phyloP scores from a whole-genome alignment of 2,113 vertebrate species.

The Grammomys surdaster region DNA sequence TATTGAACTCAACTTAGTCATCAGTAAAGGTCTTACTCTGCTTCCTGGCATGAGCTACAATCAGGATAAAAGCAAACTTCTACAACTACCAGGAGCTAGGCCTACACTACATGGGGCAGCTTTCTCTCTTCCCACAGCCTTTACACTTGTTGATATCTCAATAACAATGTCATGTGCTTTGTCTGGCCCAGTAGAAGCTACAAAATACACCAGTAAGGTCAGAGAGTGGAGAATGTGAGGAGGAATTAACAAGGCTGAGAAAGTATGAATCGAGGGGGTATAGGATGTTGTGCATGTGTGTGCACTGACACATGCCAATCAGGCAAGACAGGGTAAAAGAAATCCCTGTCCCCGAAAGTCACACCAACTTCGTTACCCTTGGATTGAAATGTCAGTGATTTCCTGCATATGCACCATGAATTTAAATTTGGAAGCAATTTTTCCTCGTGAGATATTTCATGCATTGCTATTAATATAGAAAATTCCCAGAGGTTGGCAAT shows the following conservation, averaged over 20 bases:
- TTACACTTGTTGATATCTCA: background rate
- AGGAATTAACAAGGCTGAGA: conserved; percentile 31
- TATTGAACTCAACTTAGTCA: background rate
- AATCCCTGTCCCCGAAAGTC: conserved; percentile 80
- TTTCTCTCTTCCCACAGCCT: background rate
- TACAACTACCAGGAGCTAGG: background rate
- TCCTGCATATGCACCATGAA: conserved; percentile 73
- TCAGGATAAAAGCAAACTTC: conserved; percentile 55
- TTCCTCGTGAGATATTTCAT: conserved; percentile 72
- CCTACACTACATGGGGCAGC: background rate
- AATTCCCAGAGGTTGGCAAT: conserved; percentile 68
- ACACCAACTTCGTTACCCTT: conserved; percentile 63
- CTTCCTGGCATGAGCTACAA: conserved; percentile 35
- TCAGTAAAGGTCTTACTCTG: conserved; percentile 38
- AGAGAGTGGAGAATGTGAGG: background rate
- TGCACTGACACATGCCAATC: conserved; percentile 43
- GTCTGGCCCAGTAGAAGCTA: background rate
- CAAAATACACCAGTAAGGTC: background rate
- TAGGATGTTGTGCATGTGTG: background rate
- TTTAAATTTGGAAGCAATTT: conserved; percentile 80
- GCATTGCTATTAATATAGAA: conserved; percentile 71
- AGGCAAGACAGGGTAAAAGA: conserved; percentile 50
- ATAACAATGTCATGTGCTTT: background rate
- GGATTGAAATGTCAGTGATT: conserved; percentile 78
- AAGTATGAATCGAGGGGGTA: conserved; percentile 35